Conservation (phyloP, 1,140 invertebrate species). For the Lepidurus arcticus region DNA sequence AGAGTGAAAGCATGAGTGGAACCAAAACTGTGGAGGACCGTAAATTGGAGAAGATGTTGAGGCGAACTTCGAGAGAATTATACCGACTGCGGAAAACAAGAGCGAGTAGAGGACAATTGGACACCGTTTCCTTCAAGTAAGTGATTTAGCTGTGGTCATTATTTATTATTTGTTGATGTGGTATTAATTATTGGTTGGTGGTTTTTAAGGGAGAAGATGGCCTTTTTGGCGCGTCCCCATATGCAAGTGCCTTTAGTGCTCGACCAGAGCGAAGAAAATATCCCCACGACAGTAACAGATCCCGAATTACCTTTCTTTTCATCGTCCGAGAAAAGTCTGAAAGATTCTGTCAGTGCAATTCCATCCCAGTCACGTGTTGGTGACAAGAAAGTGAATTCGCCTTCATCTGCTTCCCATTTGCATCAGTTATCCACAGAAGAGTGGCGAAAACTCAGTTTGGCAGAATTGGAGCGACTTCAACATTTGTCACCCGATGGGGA, state of each 20-base stretch:
- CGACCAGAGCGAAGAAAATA: conserved; percentile 1
- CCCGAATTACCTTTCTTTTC: not conserved
- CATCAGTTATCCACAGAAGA: conserved; percentile 26
- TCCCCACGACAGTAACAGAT: conserved; percentile 4
- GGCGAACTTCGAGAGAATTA: conserved; percentile 80
- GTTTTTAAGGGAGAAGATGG: conserved; percentile 81
- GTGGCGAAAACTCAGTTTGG: conserved; percentile 28
- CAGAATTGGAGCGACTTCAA: conserved; percentile 32
- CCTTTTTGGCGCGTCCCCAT: conserved; percentile 71
- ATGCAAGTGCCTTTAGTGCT: conserved; percentile 25
- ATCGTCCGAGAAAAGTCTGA: not conserved
- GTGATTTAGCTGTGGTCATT: conserved; percentile 43
- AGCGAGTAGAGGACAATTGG: conserved; percentile 80
- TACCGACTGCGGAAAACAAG: conserved; percentile 81
- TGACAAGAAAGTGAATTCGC: conserved; percentile 29
- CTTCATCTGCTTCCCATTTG: conserved; percentile 34
- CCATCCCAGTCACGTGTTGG: not conserved
- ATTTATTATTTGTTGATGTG: conserved; percentile 23
- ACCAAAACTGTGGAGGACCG: conserved; percentile 64
- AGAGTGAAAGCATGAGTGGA: conserved; percentile 50
- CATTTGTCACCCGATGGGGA: conserved; percentile 29
- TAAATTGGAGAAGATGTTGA: conserved; percentile 71
- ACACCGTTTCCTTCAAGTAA: conserved; percentile 88
- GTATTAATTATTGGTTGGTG: conserved; percentile 27
- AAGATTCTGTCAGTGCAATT: not conserved